These are phyloP conservation scores for Tetramorium parvispinum DNA, from an alignment of 1,140 invertebrate species.

Conservation along the genomic window DNA sequence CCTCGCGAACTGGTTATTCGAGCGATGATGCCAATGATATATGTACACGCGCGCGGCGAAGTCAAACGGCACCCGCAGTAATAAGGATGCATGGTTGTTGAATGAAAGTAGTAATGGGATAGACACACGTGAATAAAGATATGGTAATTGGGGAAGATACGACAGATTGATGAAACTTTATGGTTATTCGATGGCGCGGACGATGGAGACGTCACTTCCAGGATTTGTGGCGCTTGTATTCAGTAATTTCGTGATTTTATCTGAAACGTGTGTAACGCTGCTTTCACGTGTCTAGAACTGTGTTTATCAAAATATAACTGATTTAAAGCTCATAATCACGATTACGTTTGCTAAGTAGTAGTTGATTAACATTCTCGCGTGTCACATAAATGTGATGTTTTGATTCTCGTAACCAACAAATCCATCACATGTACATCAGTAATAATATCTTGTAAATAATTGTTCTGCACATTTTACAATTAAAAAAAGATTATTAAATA, in stretches of 20 bases:
- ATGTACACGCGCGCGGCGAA: conserved; percentile 6
- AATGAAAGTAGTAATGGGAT: conserved; percentile 38
- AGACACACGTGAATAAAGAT: conserved; percentile 53
- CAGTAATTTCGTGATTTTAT: background rate
- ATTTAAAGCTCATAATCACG: background rate
- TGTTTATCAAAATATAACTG: conserved; percentile 16
- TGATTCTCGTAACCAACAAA: background rate
- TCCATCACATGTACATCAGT: background rate
- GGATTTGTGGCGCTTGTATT: conserved; percentile 1
- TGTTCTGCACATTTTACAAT: background rate
- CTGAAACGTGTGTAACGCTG: background rate
- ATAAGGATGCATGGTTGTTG: conserved; percentile 29
- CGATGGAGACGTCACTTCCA: conserved; percentile 24
- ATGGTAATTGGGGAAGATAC: conserved; percentile 39
- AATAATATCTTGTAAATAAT: conserved; percentile 6
- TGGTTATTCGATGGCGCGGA: conserved; percentile 20
- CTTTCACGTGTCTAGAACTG: background rate
- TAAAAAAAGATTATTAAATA: background rate
- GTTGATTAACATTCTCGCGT: conserved; percentile 13
- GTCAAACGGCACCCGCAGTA: conserved; percentile 49
- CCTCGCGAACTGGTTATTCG: background rate
- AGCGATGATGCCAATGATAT: conserved; percentile 24
- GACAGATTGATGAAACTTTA: conserved; percentile 52
- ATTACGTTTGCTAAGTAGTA: background rate
- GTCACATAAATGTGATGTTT: background rate